Conservation (phyloP, 2,797 vertebrate genomes). For the Sciurus vulgaris region DNA sequence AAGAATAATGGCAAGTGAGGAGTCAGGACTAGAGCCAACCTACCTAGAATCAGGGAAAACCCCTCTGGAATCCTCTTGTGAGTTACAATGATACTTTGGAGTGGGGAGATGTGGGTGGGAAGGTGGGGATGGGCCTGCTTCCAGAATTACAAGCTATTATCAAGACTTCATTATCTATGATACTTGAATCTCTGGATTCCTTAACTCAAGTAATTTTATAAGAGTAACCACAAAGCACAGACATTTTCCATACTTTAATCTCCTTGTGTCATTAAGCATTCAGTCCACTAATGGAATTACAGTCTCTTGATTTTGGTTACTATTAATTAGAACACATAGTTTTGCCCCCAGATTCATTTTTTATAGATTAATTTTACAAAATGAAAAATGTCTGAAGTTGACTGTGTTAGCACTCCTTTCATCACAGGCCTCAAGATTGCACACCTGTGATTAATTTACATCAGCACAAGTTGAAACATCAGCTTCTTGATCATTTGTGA, state of each 20-base stretch:
- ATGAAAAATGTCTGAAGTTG: constrained; percentile 63
- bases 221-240: constrained; percentile 55
- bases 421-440: constrained; percentile 59
- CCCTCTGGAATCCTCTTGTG: neutral
- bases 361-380: constrained; percentile 66
- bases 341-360: constrained; percentile 58
- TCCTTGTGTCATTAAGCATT: constrained; percentile 58
- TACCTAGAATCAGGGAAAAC: neutral
- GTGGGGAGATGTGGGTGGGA: neutral
- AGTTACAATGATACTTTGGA: neutral
- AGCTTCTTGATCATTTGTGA: constrained; percentile 69
- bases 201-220: constrained; percentile 36
- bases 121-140: neutral
- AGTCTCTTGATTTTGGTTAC: constrained; percentile 62
- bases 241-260: constrained; percentile 45
- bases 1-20: neutral
- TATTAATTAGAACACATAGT: constrained; percentile 66
- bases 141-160: neutral
- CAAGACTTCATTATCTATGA: neutral
- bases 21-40: neutral
- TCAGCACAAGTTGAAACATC: constrained; percentile 56
- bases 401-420: constrained; percentile 57
- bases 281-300: constrained; percentile 57
- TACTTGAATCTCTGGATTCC: neutral
- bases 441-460: constrained; percentile 77